These are phyloP conservation scores for Triops longicaudatus DNA, from an alignment of 1,140 invertebrate genomes.

Conservation along the genomic window DNA sequence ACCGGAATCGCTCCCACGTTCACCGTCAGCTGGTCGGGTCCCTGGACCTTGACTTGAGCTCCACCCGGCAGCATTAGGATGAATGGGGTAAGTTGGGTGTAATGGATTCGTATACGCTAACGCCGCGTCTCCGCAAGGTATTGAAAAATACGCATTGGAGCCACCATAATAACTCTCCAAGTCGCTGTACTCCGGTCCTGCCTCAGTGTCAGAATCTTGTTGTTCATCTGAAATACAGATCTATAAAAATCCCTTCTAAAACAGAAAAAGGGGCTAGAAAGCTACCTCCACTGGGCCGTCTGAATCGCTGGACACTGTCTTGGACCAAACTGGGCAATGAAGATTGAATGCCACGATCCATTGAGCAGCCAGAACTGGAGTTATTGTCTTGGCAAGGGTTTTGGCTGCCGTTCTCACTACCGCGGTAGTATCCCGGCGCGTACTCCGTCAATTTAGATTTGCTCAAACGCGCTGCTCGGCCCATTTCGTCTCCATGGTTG, in stretches of 20 bases:
- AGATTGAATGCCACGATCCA: constrained; percentile 7
- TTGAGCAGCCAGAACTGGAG: background rate
- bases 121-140: constrained; percentile 4
- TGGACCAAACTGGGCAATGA: background rate
- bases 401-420: background rate
- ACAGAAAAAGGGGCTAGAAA: background rate
- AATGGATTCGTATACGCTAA: background rate
- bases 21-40: background rate
- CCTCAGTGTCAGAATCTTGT: background rate
- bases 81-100: background rate
- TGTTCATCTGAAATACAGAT: background rate
- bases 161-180: constrained; percentile 7
- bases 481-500: background rate
- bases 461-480: background rate
- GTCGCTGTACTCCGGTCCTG: background rate
- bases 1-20: background rate
- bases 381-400: constrained; percentile 7
- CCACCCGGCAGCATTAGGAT: background rate
- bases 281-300: background rate
- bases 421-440: constrained; percentile 8
- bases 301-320: constrained; percentile 1
- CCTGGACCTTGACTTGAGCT: background rate
- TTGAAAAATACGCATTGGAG: constrained; percentile 3
- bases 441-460: background rate
- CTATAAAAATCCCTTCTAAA: background rate